Conservation (phyloP, 2,797 vertebrate genomes). For the Leucoraja ocellata region DNA sequence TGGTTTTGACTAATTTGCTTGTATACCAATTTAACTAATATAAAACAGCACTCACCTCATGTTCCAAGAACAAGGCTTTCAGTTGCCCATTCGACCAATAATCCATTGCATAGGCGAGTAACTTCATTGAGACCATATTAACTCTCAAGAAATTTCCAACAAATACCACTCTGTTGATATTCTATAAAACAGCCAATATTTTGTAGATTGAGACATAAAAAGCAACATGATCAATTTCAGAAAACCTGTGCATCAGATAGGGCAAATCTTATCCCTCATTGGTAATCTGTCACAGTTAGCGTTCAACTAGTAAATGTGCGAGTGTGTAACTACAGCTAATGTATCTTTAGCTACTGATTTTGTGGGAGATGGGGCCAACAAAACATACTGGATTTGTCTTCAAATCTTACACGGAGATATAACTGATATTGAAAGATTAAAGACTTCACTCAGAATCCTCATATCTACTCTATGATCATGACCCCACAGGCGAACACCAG, state of each 20-base stretch:
- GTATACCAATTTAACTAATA: background rate
- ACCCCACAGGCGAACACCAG: too few relatives aligned
- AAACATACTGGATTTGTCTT: background rate
- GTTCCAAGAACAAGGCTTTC: conserved; percentile 90
- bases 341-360: background rate
- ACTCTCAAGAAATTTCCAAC: conserved; percentile 96
- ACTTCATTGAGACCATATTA: conserved; percentile 93
- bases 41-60: conserved; percentile 70
- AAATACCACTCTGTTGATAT: conserved; percentile 92
- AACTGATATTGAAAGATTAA: background rate
- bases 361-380: background rate
- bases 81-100: conserved; percentile 97
- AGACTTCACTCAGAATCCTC: too few relatives aligned
- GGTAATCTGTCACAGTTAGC: background rate
- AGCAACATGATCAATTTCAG: background rate
- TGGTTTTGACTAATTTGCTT: background rate
- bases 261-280: background rate
- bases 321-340: too few relatives aligned
- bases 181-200: conserved; percentile 59
- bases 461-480: too few relatives aligned
- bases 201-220: background rate
- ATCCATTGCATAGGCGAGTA: conserved; percentile 96
- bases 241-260: background rate
- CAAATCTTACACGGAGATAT: background rate
- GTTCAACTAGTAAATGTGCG: background rate